Base-by-base conservation (phyloP, 2,888 invertebrate genomes). In the Protonemura montana region DNA sequence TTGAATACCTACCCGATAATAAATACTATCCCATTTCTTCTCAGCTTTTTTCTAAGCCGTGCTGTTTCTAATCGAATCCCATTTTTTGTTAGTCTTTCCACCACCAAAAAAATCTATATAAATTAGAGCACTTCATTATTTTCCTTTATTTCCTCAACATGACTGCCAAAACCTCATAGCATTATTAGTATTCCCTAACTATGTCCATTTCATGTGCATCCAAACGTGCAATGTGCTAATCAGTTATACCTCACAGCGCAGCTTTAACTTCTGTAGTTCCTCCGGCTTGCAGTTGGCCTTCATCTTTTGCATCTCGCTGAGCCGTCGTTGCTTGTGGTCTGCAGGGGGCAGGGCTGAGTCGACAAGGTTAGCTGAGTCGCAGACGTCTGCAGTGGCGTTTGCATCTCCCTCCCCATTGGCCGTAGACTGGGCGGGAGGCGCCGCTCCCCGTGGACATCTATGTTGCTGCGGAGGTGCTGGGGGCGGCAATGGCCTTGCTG, bases 281-380 rank as follows among this genome's bases (percentile, higher is more conserved):
- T 96, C 95, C 0, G 96, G 95, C 89, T 96, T 96, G 90, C 97
- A 97, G 88, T 96, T 96, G 16, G 96, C 95, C 90, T 94, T 96
- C 89, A 92, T 93, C 92, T 94, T 94, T 89, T 96, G 95, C 88
- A 96, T 90, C 90, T 95, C 95, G 21, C 94, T 93, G 83, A 95
- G 93, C 88, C 94, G 93, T 90, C 94, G 93, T 90, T 95, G 95
- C 85, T 94, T 93, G 88, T 94, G 94, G 90, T 95, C 94, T n/a
- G 92, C 91, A 0, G 94, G 93, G 2, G 95, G 95, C 85, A 95
- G 90, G 0, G 95, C 93, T 0, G 95, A 95, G 90, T 95, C 95
- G 10, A 95, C 95, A 78, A 95, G 92, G 89, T 89, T 89, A 83
- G 85, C 83, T 5, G 83, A 85, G 82, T 88, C 86, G 86, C 88